Base-by-base conservation (phyloP, 2,888 invertebrate species). In the Yponomeuta evonymella region DNA sequence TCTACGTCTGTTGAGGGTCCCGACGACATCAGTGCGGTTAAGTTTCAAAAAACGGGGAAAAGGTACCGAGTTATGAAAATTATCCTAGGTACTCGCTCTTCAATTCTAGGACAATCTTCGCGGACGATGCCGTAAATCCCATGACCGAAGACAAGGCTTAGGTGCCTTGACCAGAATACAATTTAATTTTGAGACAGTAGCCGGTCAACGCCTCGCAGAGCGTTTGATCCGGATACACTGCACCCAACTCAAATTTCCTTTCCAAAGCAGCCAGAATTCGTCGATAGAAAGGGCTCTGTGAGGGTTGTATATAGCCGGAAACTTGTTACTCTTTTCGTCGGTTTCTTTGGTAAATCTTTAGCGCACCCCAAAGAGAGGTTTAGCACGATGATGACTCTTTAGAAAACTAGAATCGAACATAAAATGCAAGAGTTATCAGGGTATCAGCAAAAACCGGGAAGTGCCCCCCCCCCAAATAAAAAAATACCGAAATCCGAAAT, bases 251-350 rank as follows among this genome's bases (percentile, higher is more conserved):
- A 75, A 70, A 0, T 67, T 69, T 9, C 75, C 75, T 30, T 77
- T 76, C 75, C 74, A 76, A 15, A 75, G 71, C 33, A 75, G 72
- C 71, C 75, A 58, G 63, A 74, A 74, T 70, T 77, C 75, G 70
- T 77, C 75, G n/a, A 77, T 36, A 33, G 67, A 33, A 15, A 67
- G 67, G 3, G 6, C 67, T 67, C 67, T 67, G 43, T 6, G 43
- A 48, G 71, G 71, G n/a, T 64, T 71, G 58, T 74, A 74, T 36
- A 72, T 12, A 29, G 65, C 68, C 62, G 48, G 12, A 71, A 77
- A 75, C 70, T 74, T 76, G 30, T 66, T 58, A 68, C 23, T 23
- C 23, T 23, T 23, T 23, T 23, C 23, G 23, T 23, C 23, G 23
- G 23, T 23, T 23, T 23, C 23, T 23, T 23, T 23, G 23, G 23